These are phyloP conservation scores for Podiceps cristatus DNA, from an alignment of 2,113 vertebrate species.

Conservation along the genomic window DNA sequence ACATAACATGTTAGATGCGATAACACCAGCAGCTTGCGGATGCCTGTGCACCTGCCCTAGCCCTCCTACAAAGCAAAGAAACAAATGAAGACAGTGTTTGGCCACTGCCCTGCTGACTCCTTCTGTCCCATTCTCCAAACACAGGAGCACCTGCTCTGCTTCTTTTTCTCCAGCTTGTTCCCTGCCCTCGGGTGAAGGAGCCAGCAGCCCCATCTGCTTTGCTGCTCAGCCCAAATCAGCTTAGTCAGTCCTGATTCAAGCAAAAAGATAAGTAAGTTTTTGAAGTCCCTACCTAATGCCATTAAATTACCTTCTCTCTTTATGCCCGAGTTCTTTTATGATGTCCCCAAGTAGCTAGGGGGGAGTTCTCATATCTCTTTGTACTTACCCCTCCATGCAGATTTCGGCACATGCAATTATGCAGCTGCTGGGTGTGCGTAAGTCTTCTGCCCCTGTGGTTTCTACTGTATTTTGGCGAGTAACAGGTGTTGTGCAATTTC, in stretches of 20 bases:
- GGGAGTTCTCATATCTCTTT: background rate
- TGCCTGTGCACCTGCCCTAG: background rate
- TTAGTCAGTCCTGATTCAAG: background rate
- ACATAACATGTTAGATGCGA: background rate
- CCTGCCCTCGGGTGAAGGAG: background rate
- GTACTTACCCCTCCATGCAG: background rate
- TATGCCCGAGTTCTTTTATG: background rate
- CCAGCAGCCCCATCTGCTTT: background rate
- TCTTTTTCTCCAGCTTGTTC: background rate
- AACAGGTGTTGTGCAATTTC: background rate
- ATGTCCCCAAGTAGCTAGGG: background rate
- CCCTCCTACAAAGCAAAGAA: background rate
- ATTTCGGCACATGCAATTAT: background rate
- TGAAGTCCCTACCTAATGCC: background rate
- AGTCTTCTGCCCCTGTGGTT: background rate
- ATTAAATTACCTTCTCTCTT: background rate
- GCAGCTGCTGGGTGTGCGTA: background rate
- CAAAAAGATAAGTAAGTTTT: background rate
- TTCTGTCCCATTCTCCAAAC: background rate
- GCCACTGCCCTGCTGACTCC: background rate
- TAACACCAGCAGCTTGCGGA: background rate
- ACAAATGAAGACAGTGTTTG: background rate
- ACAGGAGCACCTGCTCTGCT: background rate
- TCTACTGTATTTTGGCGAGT: background rate
- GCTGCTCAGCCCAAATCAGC: background rate